Base-by-base conservation (phyloP, 2,888 invertebrate species). In the Carterocephalus palaemon region DNA sequence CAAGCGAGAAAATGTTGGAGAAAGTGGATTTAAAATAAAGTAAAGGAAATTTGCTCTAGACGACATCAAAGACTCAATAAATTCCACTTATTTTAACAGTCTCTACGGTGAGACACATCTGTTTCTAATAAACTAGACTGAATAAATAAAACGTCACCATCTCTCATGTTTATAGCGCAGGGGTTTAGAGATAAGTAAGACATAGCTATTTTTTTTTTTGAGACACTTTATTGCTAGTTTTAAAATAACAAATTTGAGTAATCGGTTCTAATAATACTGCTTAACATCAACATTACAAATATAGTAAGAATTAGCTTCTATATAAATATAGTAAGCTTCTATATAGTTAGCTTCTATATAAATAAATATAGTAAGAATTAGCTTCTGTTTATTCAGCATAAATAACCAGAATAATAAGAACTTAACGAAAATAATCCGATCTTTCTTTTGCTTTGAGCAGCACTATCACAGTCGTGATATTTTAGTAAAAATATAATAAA, bases 41-140 rank as follows among this genome's bases (percentile, higher is more conserved):
- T 67, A 71, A 52, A 59, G 62, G 62, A 66, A 72, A 75, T 72
- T 75, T 67, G 64, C 71, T 73, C 60, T 62, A 63, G 65, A 57
- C 70, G 64, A 81, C 75, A 75, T 81, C 78, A 81, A 81, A 81
- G 79, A 67, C 64, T 65, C 64, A 67, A 75, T 77, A 74, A 75
- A 75, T 73, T 64, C 67, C 65, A 69, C 70, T 72, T 75, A 73
- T 75, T 72, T 67, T 67, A 70, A 65, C 71, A 64, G 70, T 67
- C 59, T 67, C 60, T 59, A 52, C 62, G 69, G 19, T 28, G 40
- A 60, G 67, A 62, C 70, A 70, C 76, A 77, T 80, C 72, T 79
- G 77, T 55, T 74, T 62, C 62, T 70, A 70, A 80, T 78, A 80
- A 77, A 75, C 64, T 64, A 67, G 57, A 70, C 64, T 56, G 69